A percentile compares a stretch with the other conserved stretches of the same genome.
Evolutionary conservation across 2,888 invertebrate genomes (phyloP).

Genomic region (Clusia tigrina): DNA sequence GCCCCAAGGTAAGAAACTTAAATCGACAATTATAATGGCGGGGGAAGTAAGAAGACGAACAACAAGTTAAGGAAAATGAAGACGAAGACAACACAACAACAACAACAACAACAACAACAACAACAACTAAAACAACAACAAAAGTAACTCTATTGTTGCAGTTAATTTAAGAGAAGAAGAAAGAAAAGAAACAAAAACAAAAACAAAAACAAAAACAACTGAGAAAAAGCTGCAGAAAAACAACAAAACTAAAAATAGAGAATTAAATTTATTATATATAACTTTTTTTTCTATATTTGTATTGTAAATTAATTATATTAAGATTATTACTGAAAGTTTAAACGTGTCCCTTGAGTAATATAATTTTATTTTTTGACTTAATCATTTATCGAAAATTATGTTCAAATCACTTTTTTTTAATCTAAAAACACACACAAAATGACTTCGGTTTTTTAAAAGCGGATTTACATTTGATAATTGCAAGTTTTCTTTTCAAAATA

Average conservation of each 20-base stretch:
- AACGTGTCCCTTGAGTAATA: slow-evolving; percentile 13
- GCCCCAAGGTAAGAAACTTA: not conserved
- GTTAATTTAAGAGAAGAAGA: slow-evolving; percentile 24
- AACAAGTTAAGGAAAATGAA: not conserved
- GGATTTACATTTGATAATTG: too few species aligned
- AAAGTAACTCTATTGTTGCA: too few species aligned
- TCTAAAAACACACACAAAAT: too few species aligned
- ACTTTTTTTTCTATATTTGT: not conserved
- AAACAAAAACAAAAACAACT: slow-evolving; percentile 7
- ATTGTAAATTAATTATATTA: slow-evolving; percentile 8
- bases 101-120: slow-evolving; percentile 2
- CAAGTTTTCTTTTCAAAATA: too few species aligned
- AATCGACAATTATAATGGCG: too few species aligned
- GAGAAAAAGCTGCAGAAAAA: not conserved
- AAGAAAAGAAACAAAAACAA: slow-evolving; percentile 5
- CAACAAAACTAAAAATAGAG: slow-evolving; percentile 11
- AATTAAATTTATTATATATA: slow-evolving; percentile 13
- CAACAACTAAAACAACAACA: slow-evolving; percentile 3
- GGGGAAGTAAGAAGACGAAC: not conserved
- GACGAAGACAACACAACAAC: slow-evolving; percentile 1
- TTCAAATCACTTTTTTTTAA: too few species aligned
- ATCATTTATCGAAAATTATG: too few species aligned
- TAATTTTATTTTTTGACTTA: not conserved
- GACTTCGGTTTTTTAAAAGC: too few species aligned
- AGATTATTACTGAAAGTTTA: not conserved